phyloP scores from a whole-genome alignment of 2,888 invertebrate species.

The Eucera pruinosa region DNA sequence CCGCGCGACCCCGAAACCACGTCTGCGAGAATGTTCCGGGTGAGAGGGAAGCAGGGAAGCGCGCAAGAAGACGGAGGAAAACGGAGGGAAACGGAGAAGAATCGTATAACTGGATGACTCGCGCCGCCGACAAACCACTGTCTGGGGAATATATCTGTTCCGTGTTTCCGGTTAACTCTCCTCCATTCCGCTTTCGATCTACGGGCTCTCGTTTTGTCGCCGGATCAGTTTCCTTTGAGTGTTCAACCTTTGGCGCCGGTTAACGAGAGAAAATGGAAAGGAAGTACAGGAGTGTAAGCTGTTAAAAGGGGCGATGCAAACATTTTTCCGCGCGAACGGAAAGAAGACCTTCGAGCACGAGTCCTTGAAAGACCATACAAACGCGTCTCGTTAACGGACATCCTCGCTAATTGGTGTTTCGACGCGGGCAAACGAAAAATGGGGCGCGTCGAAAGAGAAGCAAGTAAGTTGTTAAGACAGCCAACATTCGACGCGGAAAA shows the following conservation, averaged over 20 bases:
- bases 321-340: neutral
- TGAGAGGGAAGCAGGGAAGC: slow-evolving; percentile 11
- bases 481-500: neutral
- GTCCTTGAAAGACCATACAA: neutral
- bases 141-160: slow-evolving; percentile 18
- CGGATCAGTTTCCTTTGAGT: neutral
- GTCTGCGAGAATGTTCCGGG: slow-evolving; percentile 6
- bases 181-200: neutral
- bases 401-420: slow-evolving; percentile 35
- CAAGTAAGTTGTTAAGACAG: slow-evolving; percentile 5
- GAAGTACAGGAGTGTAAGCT: too few species aligned
- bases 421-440: neutral
- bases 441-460: slow-evolving; percentile 3
- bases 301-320: neutral
- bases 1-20: slow-evolving; percentile 36
- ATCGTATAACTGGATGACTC: slow-evolving; percentile 41
- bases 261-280: too few species aligned
- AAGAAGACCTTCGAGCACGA: neutral
- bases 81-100: slow-evolving; percentile 2
- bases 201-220: slow-evolving; percentile 15
- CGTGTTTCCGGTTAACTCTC: slow-evolving; percentile 5
- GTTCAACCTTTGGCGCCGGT: too few species aligned
- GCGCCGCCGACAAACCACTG: slow-evolving; percentile 28
- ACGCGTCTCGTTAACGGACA: neutral
- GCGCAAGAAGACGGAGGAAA: neutral